phyloP scores from a whole-genome alignment of 2,113 vertebrate genomes.

The Tautogolabrus adspersus region DNA sequence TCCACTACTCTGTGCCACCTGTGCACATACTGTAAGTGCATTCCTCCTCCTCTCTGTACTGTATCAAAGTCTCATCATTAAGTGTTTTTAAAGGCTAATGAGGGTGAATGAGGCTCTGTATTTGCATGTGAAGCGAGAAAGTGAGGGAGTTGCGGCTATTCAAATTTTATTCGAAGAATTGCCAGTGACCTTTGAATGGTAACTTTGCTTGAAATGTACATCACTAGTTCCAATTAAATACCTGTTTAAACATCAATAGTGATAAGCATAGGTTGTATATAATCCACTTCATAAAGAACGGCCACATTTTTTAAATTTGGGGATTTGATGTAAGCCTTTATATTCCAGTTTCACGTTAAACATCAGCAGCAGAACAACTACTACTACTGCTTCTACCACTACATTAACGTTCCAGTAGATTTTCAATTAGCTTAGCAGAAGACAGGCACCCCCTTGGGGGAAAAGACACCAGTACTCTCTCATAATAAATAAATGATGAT shows the following conservation, averaged over 20 bases:
- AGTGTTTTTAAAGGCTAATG: no score
- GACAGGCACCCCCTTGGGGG: slow-evolving; percentile 23
- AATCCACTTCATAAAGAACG: slow-evolving; percentile 34
- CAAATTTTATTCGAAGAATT: no score
- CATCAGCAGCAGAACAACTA: neutral
- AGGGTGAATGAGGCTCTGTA: no score
- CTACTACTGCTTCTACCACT: slow-evolving; percentile 2
- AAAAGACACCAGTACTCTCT: slow-evolving; percentile 18
- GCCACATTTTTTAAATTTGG: slow-evolving; percentile 30
- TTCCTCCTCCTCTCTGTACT: no score
- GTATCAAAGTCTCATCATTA: no score
- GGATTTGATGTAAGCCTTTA: slow-evolving; percentile 35
- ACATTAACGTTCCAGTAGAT: slow-evolving; percentile 31
- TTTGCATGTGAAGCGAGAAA: slow-evolving; percentile 8
- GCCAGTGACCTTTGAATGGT: no score
- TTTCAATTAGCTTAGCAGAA: slow-evolving; percentile 48
- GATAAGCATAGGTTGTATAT: slow-evolving; percentile 48
- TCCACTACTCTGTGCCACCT: no score
- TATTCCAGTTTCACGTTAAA: slow-evolving; percentile 17
- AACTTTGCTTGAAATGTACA: neutral
- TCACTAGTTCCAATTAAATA: slow-evolving; percentile 39
- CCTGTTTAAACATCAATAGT: slow-evolving; percentile 60
- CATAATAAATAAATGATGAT: slow-evolving; percentile 53
- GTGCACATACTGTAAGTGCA: neutral
- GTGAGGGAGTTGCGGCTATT: no score